Conservation (phyloP, 2,113 vertebrate genomes). For the Micromys minutus region DNA sequence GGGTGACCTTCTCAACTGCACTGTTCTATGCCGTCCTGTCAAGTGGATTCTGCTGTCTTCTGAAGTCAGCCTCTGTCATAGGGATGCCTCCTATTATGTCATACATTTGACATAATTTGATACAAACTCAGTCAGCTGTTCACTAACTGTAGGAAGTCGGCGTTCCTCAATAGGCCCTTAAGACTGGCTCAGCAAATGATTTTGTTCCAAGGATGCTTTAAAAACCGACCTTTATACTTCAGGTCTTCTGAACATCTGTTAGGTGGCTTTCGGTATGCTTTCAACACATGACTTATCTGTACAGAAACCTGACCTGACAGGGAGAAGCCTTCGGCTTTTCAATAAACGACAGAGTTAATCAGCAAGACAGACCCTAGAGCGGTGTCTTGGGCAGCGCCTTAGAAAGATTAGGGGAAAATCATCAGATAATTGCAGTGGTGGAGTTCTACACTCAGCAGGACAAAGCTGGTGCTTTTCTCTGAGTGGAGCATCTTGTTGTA, state of each 20-base stretch:
- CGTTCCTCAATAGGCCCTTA: background rate
- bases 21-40: background rate
- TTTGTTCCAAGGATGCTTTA: slow-evolving; percentile 59
- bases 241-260: slow-evolving; percentile 60
- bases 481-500: slow-evolving; percentile 58
- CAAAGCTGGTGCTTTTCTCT: slow-evolving; percentile 54
- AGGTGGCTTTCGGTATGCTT: slow-evolving; percentile 12
- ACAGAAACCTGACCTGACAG: slow-evolving; percentile 77
- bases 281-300: slow-evolving; percentile 65
- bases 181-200: slow-evolving; percentile 28
- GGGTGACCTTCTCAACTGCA: background rate
- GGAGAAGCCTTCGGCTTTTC: slow-evolving; percentile 71
- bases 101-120: background rate
- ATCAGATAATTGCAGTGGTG: background rate
- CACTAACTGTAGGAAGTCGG: background rate
- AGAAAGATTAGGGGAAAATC: slow-evolving; percentile 30
- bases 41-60: background rate
- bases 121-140: background rate
- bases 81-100: background rate
- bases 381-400: slow-evolving; percentile 48
- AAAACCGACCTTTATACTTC: slow-evolving; percentile 41
- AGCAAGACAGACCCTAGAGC: slow-evolving; percentile 75
- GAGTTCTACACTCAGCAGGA: slow-evolving; percentile 1
- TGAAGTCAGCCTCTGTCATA: background rate
- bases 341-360: slow-evolving; percentile 67